Conservation (phyloP, 37 sponge, comb jelly and placozoan genomes). For the Oscarella lobularis region DNA sequence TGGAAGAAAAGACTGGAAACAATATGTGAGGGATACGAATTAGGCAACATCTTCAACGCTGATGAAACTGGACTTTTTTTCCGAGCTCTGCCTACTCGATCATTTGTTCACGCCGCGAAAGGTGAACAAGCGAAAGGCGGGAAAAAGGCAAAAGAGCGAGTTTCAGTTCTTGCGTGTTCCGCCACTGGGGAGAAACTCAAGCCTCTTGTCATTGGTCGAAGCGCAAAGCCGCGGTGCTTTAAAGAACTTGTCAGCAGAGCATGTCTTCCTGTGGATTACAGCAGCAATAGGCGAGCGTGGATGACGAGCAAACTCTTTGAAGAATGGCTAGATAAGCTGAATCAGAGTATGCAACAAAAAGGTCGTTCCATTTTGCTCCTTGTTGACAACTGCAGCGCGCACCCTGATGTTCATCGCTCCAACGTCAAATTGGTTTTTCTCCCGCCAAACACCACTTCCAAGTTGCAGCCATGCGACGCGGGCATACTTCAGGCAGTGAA, state of each 20-base stretch:
- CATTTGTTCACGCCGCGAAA: conserved; percentile 13
- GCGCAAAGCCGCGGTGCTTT: no score
- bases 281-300: neutral
- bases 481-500: conserved; percentile 6
- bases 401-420: neutral
- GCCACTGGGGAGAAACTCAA: no score
- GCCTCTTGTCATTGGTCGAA: no score
- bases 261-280: neutral
- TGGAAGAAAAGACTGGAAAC: no score
- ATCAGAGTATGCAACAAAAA: neutral
- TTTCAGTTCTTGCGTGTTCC: conserved; percentile 9
- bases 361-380: neutral
- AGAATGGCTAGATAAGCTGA: neutral
- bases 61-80: no score
- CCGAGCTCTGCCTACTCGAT: conserved; percentile 14
- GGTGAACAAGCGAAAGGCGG: neutral
- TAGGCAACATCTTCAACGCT: no score
- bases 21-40: no score
- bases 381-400: conserved; percentile 5
- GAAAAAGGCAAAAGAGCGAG: conserved; percentile 9
- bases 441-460: conserved; percentile 8
- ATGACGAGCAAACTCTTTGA: neutral
- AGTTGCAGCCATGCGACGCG: neutral
- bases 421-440: conserved; percentile 2
- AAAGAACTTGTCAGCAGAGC: no score